Conservation (phyloP, 2,888 invertebrate genomes). For the Drosophila peninsularis region DNA sequence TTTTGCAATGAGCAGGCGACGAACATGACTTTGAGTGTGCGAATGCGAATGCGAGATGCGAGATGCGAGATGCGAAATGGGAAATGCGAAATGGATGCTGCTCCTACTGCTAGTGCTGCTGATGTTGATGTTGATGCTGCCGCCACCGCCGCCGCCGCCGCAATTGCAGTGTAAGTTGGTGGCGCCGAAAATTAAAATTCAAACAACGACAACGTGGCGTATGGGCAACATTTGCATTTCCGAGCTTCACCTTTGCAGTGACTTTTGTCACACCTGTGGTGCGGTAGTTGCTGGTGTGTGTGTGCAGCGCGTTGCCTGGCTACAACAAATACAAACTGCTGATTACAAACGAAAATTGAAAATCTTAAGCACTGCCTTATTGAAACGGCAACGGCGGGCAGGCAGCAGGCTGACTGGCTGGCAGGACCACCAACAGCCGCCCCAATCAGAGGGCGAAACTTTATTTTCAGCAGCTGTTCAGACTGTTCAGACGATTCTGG, state of each 20-base stretch:
- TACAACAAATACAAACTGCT: constrained; percentile 54
- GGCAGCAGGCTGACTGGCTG: constrained; percentile 18
- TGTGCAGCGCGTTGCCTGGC: constrained; percentile 19
- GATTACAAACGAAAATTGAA: constrained; percentile 79
- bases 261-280: constrained; percentile 74
- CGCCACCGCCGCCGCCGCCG: constrained; percentile 21
- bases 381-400: constrained; percentile 55
- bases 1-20: constrained; percentile 68
- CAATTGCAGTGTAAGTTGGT: constrained; percentile 68
- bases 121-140: constrained; percentile 17
- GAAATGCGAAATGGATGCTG: constrained; percentile 35
- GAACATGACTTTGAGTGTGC: constrained; percentile 68
- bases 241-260: constrained; percentile 66
- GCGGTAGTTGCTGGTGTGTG: constrained; percentile 11
- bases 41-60: constrained; percentile 26
- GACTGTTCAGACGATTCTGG: constrained; percentile 29
- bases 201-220: constrained; percentile 71
- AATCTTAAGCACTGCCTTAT: constrained; percentile 75
- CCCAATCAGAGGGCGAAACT: constrained; percentile 58
- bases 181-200: constrained; percentile 72
- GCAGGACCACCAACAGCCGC: constrained; percentile 6
- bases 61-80: constrained; percentile 27
- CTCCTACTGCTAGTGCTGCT: constrained; percentile 1
- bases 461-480: constrained; percentile 74
- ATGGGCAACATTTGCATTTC: constrained; percentile 78